Evolutionary conservation across 2,888 invertebrate species (phyloP).

Genomic region (Cheilosia variabilis): DNA sequence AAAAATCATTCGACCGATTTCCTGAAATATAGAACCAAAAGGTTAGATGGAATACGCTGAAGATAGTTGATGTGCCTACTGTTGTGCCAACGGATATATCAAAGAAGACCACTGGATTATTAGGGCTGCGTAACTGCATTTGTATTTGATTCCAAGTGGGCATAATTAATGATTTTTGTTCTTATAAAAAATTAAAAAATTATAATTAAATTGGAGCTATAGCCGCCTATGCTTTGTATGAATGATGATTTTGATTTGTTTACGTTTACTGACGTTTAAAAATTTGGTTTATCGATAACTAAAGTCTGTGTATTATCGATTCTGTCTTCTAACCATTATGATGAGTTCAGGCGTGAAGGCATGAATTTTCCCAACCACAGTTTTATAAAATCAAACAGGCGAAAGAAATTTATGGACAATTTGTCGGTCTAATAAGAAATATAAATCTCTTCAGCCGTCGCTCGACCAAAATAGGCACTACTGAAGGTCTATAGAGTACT

Average conservation of each 20-base stretch:
- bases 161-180: conserved; percentile 85
- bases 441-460: no score
- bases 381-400: no score
- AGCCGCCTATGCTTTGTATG: neutral
- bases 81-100: conserved; percentile 98
- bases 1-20: conserved; percentile 98
- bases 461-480: no score
- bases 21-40: conserved; percentile 85
- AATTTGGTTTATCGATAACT: neutral
- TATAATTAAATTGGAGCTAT: conserved; percentile 5
- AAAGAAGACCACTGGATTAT: conserved; percentile 99
- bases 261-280: conserved; percentile 61
- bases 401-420: no score
- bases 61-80: conserved; percentile 84
- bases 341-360: no score
- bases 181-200: neutral
- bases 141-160: conserved; percentile 98
- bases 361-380: no score
- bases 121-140: conserved; percentile 93
- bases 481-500: no score
- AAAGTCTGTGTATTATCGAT: no score
- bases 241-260: conserved; percentile 41
- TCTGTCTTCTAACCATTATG: no score
- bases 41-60: neutral
- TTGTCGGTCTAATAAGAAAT: no score